Evolutionary conservation across 2,113 vertebrate genomes (phyloP), one percentile per base, ranked within the genome.

Genomic region (Grammomys surdaster): DNA sequence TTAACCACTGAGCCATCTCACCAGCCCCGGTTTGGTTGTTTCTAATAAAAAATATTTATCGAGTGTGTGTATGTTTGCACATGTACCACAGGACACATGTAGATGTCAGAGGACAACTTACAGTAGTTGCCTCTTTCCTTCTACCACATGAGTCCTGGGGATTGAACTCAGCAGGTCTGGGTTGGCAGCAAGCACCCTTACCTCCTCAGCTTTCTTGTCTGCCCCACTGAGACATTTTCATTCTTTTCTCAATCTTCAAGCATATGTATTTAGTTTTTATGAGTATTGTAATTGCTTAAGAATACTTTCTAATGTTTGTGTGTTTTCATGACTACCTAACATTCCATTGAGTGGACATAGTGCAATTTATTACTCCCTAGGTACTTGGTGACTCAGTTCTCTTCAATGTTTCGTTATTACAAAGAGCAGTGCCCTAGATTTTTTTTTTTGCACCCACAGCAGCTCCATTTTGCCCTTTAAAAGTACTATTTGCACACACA

Each of bases 381-480:
- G 80, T 87, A 19, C 14, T 60, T 43, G 43, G n/a, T 28, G 75
- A 58, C 69, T 95, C 67, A 31, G 2, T 86, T 93, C 51, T 93
- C 92, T 48, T n/a, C 54, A 48, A 4, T 67, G 36, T 90, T 92
- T 91, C 43, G 20, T 89, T 93, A 89, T 90, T 75, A 63, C 73
- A 93, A 95, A 88, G 51, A 88, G 36, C 84, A 22, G 17, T 93
- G 48, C 28, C 89, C 36, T 96, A 80, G 70, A 63, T 93, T 92
- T 46, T 70, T 51, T 90, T 48, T 84, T 65, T 58, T 36, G 17
- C 43, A 28, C 22, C 75, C 51, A 63, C 22, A 95, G 58, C 33
- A 96, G 51, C 33, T 93, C 90, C n/a, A 93, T 33, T 91, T 96
- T 72, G 17, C 67, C 94, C 36, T 90, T 84, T 7, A 88, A 95